A percentile compares a stretch with the other conserved stretches of the same genome.
These are phyloP conservation scores for Aurelia sp. DNA, from an alignment of 30 jellyfish, hydroid and myxozoan species.

Conservation along the genomic window DNA sequence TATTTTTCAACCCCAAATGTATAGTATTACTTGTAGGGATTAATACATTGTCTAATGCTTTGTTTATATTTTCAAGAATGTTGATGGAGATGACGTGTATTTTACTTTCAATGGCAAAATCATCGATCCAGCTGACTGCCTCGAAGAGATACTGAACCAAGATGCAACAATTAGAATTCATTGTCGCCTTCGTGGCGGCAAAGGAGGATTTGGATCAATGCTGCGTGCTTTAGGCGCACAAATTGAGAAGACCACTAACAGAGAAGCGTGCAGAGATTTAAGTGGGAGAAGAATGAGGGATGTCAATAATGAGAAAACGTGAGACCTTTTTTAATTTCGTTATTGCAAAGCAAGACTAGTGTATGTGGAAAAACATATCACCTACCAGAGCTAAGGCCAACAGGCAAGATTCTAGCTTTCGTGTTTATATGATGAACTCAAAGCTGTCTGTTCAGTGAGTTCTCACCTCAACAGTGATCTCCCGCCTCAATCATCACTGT, in stretches of 20 bases:
- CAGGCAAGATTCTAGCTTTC: too few species aligned
- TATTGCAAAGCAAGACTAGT: too few species aligned
- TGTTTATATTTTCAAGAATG: conserved; percentile 6
- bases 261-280: conserved; percentile 97
- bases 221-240: conserved; percentile 97
- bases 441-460: too few species aligned
- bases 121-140: neutral
- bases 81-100: conserved; percentile 14
- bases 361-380: too few species aligned
- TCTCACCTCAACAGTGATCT: too few species aligned
- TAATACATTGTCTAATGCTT: too few species aligned
- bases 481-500: too few species aligned
- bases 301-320: conserved; percentile 95
- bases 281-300: conserved; percentile 99
- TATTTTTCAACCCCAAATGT: too few species aligned
- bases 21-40: too few species aligned
- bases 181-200: conserved; percentile 83
- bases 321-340: neutral
- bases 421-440: too few species aligned
- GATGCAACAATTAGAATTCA: conserved; percentile 12
- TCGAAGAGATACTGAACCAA: neutral
- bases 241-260: conserved; percentile 92
- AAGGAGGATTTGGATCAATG: conserved; percentile 99
- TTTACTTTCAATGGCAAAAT: conserved; percentile 54
- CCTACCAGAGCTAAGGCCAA: too few species aligned